Conservation (phyloP, 2,113 vertebrate genomes). For the Myotis lucifugus region DNA sequence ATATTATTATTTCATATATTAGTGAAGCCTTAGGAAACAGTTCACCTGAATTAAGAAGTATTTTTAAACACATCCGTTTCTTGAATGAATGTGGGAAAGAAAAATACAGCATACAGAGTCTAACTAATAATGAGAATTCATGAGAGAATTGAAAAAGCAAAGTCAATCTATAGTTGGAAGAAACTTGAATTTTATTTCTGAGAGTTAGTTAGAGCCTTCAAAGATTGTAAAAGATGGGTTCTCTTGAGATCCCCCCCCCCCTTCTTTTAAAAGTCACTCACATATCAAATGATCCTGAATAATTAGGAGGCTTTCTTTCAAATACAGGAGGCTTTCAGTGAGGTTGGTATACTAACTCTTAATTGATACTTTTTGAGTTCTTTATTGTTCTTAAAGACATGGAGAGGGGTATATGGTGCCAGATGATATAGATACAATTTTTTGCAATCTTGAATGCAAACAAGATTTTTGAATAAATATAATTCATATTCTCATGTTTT, state of each 20-base stretch:
- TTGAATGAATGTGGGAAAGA: constrained; percentile 2
- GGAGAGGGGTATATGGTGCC: background rate
- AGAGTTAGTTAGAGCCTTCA: background rate
- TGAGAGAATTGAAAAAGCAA: background rate
- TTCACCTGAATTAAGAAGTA: background rate
- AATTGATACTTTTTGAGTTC: background rate
- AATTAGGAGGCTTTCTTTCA: constrained; percentile 11
- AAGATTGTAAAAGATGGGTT: background rate
- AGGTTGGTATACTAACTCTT: background rate
- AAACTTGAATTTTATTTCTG: constrained; percentile 19
- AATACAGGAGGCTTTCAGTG: background rate
- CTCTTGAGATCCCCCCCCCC: background rate
- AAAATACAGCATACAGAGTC: background rate
- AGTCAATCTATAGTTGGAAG: constrained; percentile 1
- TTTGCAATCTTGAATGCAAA: background rate
- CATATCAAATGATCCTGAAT: background rate
- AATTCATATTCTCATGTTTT: constrained; percentile 1
- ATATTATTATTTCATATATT: background rate
- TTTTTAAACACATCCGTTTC: background rate
- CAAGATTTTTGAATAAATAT: background rate
- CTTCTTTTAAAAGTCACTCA: background rate
- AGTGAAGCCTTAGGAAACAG: background rate
- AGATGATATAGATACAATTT: background rate
- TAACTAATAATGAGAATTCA: constrained; percentile 1
- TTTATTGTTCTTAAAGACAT: background rate